Conservation (phyloP, 2,113 vertebrate genomes). For the Pseudopodoces humilis region DNA sequence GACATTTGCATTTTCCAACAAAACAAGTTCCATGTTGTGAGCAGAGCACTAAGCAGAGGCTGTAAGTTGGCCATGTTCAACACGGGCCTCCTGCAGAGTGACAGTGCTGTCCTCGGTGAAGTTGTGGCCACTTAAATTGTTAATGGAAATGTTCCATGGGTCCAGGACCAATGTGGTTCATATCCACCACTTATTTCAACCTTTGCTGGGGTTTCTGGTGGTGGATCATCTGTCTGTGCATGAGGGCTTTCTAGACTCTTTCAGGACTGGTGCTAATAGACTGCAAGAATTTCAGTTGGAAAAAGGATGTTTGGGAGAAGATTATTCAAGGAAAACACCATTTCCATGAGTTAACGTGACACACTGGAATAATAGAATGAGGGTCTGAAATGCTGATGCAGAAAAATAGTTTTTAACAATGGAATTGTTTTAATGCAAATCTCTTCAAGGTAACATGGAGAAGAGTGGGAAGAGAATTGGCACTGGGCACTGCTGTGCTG, state of each 20-base stretch:
- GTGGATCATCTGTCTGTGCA: background rate
- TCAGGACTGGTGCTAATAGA: background rate
- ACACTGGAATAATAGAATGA: background rate
- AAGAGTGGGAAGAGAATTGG: background rate
- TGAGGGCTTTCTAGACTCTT: background rate
- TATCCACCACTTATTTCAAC: background rate
- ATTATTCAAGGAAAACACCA: background rate
- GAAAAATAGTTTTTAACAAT: background rate
- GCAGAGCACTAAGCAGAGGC: background rate
- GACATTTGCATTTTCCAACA: background rate
- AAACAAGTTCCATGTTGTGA: background rate
- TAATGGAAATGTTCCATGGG: background rate
- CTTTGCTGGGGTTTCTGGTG: background rate
- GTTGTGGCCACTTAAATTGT: background rate
- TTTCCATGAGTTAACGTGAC: background rate
- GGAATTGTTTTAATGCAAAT: background rate
- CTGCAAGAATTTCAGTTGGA: background rate
- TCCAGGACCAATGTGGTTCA: background rate
- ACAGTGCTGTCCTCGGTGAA: background rate
- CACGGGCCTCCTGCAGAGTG: background rate
- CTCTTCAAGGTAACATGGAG: background rate
- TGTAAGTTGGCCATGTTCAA: background rate
- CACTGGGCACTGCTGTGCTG: background rate
- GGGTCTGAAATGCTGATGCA: background rate
- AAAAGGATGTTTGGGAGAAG: background rate